Evolutionary conservation across 1,140 invertebrate species (phyloP).

Genomic region (Bilobella aurantiaca): DNA sequence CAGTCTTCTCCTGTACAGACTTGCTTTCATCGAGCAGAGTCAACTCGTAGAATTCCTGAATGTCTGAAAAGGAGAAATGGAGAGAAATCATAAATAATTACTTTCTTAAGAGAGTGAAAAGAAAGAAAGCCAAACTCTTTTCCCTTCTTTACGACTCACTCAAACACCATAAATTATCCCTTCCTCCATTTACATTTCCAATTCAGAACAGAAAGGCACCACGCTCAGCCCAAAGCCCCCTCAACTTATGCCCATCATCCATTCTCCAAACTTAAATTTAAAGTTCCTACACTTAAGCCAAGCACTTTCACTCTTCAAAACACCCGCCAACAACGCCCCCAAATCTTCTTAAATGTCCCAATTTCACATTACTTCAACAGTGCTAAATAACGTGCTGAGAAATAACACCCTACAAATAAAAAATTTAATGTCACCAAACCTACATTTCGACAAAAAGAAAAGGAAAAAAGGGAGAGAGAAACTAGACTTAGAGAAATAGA

Average conservation of each 20-base stretch:
- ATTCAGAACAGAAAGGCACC: neutral
- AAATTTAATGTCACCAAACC: too few relatives aligned
- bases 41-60: conserved; percentile 97
- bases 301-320: neutral
- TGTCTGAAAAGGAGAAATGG: conserved; percentile 65
- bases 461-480: too few relatives aligned
- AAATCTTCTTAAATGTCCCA: neutral
- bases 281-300: neutral
- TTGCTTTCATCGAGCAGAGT: conserved; percentile 91
- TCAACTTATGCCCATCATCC: too few relatives aligned
- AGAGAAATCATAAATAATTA: conserved; percentile 22
- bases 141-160: neutral
- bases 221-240: neutral
- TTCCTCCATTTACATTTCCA: neutral
- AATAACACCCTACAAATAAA: too few relatives aligned
- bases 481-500: too few relatives aligned
- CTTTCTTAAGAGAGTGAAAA: neutral
- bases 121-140: neutral
- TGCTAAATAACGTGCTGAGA: too few relatives aligned
- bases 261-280: neutral
- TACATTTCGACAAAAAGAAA: too few relatives aligned
- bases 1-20: conserved; percentile 86
- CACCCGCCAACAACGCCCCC: conserved; percentile 10
- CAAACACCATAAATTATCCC: neutral
- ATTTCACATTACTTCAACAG: neutral